Percentiles rank a stretch among this genome's conserved stretches.
phyloP scores from a whole-genome alignment of 2,113 vertebrate genomes.

The Craseonycteris thonglongyai region DNA sequence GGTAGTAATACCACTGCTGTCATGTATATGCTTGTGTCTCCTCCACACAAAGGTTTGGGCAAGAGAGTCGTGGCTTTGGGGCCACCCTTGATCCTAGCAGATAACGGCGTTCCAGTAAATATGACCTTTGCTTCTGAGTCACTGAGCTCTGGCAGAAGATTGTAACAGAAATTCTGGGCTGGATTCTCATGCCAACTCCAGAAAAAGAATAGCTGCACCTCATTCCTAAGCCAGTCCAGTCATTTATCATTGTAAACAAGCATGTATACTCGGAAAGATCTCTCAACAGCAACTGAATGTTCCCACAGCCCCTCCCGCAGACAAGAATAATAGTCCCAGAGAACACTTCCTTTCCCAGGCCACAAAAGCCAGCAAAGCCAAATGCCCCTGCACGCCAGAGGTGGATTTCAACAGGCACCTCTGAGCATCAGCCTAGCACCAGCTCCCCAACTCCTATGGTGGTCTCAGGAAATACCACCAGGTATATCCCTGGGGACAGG shows the following conservation, averaged over 20 bases:
- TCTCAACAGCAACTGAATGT: neutral
- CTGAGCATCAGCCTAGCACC: neutral
- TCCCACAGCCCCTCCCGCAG: neutral
- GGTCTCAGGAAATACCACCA: neutral
- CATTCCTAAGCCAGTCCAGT: neutral
- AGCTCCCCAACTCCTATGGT: neutral
- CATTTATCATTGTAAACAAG: neutral
- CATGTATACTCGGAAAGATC: fast-evolving
- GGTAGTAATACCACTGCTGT: neutral
- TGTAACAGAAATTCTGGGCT: neutral
- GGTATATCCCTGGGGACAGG: neutral
- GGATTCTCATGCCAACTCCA: neutral
- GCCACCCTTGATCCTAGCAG: neutral
- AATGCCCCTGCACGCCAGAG: neutral
- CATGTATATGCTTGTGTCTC: no score
- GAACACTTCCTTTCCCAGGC: neutral
- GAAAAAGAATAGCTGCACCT: neutral
- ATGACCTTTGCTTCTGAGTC: neutral
- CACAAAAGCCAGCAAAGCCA: neutral
- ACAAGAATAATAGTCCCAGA: neutral
- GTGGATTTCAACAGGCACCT: neutral
- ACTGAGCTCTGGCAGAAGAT: neutral
- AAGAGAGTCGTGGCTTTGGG: neutral
- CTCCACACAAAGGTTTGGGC: neutral
- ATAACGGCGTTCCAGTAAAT: fast-evolving